These are phyloP conservation scores for Idaea dimidiata DNA, from an alignment of 2,888 invertebrate species.

Conservation along the genomic window DNA sequence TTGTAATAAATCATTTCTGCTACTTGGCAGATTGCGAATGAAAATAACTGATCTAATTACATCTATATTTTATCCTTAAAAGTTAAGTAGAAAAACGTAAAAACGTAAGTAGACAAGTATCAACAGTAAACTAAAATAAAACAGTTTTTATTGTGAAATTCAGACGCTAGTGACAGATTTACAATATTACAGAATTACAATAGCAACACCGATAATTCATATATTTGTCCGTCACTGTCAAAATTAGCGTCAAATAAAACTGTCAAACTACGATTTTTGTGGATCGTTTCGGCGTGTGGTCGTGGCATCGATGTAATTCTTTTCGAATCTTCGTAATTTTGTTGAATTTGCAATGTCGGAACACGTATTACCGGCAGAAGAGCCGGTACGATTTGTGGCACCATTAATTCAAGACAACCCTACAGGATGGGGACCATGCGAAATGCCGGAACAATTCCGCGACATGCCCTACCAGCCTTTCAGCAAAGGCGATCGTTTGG, in stretches of 20 bases:
- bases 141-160: neutral
- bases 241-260: slow-evolving; percentile 31
- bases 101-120: too few species aligned
- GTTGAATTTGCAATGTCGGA: slow-evolving; percentile 60
- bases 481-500: slow-evolving; percentile 98
- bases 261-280: slow-evolving; percentile 14
- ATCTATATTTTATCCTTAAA: too few species aligned
- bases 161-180: neutral
- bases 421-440: slow-evolving; percentile 98
- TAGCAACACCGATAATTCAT: neutral
- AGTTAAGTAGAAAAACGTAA: too few species aligned
- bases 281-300: slow-evolving; percentile 23
- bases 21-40: too few species aligned
- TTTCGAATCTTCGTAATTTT: slow-evolving; percentile 12
- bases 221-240: slow-evolving; percentile 9
- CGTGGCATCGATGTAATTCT: slow-evolving; percentile 49
- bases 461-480: slow-evolving; percentile 99
- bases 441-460: slow-evolving; percentile 95
- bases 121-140: too few species aligned
- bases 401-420: slow-evolving; percentile 92
- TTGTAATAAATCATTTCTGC: too few species aligned
- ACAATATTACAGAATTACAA: neutral
- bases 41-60: too few species aligned
- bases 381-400: slow-evolving; percentile 84
- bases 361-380: slow-evolving; percentile 79